These are phyloP conservation scores for Epinephelus malabaricus DNA, from an alignment of 2,797 vertebrate genomes.

Conservation along the genomic window DNA sequence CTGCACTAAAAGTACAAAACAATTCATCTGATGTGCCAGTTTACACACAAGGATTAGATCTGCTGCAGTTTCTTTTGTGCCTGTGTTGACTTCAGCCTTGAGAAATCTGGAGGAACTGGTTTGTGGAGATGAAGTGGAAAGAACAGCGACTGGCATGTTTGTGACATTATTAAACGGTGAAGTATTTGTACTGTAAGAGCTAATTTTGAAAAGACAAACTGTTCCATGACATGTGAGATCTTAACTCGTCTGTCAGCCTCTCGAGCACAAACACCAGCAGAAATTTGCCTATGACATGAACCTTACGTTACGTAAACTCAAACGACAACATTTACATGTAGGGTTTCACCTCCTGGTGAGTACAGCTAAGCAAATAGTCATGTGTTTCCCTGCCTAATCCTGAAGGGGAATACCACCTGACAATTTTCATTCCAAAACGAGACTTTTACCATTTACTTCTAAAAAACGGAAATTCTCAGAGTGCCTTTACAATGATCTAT, in stretches of 20 bases:
- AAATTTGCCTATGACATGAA: slow-evolving; percentile 67
- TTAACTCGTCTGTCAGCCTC: neutral
- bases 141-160: neutral
- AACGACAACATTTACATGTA: slow-evolving; percentile 40
- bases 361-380: slow-evolving; percentile 20
- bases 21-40: neutral
- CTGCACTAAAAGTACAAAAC: neutral
- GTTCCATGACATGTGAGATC: neutral
- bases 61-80: neutral
- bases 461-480: neutral
- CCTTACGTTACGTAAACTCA: slow-evolving; percentile 15
- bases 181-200: slow-evolving; percentile 18
- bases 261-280: neutral
- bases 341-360: neutral
- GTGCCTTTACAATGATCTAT: neutral
- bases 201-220: slow-evolving; percentile 36
- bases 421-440: neutral
- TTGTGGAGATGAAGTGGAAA: slow-evolving; percentile 13
- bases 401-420: neutral
- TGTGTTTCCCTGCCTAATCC: slow-evolving; percentile 13
- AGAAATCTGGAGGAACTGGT: slow-evolving; percentile 67
- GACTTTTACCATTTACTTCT: neutral
- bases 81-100: neutral
- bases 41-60: neutral
- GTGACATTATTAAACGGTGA: slow-evolving; percentile 4